A percentile compares a stretch with the other conserved stretches of the same genome.
Conservation (phyloP, 2,888 invertebrate species). For the Chrysolina americana region DNA sequence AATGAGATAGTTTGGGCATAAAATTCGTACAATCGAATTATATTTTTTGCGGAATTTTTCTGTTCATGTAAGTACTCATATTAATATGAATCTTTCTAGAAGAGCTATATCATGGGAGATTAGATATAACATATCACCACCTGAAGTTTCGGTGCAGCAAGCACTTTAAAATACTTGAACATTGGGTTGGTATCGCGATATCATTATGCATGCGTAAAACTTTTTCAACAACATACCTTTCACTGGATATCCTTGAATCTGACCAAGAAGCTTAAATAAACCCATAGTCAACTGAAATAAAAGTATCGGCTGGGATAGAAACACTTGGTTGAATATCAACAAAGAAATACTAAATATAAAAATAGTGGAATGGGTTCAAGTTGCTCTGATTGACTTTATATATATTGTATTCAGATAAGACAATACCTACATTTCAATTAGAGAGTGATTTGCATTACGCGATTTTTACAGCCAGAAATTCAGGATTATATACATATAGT, state of each 20-base stretch:
- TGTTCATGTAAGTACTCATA: too few relatives aligned
- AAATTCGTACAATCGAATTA: too few relatives aligned
- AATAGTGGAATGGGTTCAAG: neutral
- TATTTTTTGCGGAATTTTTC: too few relatives aligned
- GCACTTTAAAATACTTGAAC: neutral
- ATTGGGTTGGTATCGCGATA: constrained; percentile 2
- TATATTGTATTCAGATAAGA: neutral
- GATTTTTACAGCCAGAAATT: too few relatives aligned
- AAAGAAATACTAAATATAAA: neutral
- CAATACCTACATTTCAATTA: neutral
- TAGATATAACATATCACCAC: neutral
- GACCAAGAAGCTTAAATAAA: constrained; percentile 24
- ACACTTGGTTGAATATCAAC: neutral
- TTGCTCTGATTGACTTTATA: neutral
- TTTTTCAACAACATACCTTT: constrained; percentile 39
- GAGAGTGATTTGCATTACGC: neutral
- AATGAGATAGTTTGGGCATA: too few relatives aligned
- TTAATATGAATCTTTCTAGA: too few relatives aligned
- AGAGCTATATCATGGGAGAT: too few relatives aligned
- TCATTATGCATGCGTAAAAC: constrained; percentile 27
- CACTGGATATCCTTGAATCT: constrained; percentile 46
- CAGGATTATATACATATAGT: too few relatives aligned
- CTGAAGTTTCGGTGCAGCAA: neutral
- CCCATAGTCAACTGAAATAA: constrained; percentile 1
- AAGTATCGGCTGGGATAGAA: constrained; percentile 6